Evolutionary conservation across 1,140 invertebrate species (phyloP), one percentile per base, ranked within the genome.

Genomic region (Apis laboriosa): DNA sequence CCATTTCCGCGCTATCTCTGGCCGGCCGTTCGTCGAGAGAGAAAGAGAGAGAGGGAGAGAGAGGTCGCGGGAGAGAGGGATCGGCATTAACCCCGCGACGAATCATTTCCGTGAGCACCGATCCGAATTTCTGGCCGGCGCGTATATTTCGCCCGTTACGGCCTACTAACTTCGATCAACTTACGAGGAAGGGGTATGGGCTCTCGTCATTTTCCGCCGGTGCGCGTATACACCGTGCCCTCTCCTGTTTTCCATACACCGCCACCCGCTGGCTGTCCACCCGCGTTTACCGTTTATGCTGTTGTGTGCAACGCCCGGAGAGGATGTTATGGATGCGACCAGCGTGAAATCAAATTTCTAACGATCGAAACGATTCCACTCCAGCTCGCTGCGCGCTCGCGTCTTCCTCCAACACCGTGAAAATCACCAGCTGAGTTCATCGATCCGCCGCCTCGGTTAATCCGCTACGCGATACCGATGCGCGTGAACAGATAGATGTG

Each of bases 291-390:
- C 64, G 84, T 84, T 85, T 73, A 34, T 85, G 80, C 80, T 80
- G 84, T 53, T 84, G 73, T 83, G 84, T 88, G 88, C 85, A 77
- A 28, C 85, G 83, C 77, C 70, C 24, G 24, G 71, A 73, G 85
- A 88, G 88, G 86, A 88, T 86, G 90, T 92, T 92, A 92, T 91
- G 89, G 84, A 90, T 89, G 89, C 90, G 89, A 79, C 86, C 81
- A 91, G 90, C 90, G 90, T 93, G 91, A 92, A 93, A 93, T 93
- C 92, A 93, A 91, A 92, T 92, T 91, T 91, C 90, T 92, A 91
- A 92, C 92, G 89, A 92, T 92, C 90, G 88, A 56, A 82, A 75
- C 21, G 75, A 84, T 88, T 88, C 68, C 73, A 56, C 61, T 64
- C 51, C 70, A 64, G 55, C 34, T 56, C 53, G 49, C 67, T 75